A percentile compares a stretch with the other conserved stretches of the same genome.
Conservation (phyloP, 2,113 vertebrate genomes). For the Atractosteus spatula region DNA sequence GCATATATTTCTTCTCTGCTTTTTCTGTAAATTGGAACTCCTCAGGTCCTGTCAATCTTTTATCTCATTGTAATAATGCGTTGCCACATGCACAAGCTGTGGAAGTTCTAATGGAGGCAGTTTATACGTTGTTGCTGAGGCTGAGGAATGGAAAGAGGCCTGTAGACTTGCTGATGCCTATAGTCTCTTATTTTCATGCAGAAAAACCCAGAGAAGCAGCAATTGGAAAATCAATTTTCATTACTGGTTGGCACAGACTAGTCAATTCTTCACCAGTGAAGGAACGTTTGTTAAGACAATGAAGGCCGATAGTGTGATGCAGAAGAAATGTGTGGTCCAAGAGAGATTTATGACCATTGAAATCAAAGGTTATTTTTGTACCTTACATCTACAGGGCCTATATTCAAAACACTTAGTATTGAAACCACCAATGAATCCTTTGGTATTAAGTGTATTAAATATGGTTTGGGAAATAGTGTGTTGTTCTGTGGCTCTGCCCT, state of each 20-base stretch:
- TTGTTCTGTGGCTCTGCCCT: no score
- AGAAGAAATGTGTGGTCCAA: not conserved
- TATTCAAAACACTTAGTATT: no score
- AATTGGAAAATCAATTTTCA: slow-evolving; percentile 10
- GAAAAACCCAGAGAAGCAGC: not conserved
- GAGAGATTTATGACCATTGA: not conserved
- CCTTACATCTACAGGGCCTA: no score
- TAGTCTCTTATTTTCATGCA: slow-evolving; percentile 4
- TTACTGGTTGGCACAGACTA: slow-evolving; percentile 7
- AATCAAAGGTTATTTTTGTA: no score
- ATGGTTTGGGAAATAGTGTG: no score
- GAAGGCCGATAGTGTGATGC: not conserved
- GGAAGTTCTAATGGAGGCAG: slow-evolving; percentile 4
- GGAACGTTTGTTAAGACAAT: not conserved
- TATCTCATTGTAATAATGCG: slow-evolving; percentile 18
- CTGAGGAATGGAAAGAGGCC: not conserved
- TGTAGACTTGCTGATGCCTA: slow-evolving; percentile 1
- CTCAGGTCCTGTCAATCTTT: slow-evolving; percentile 14
- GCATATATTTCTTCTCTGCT: not conserved
- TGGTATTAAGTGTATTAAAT: no score
- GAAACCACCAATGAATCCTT: no score
- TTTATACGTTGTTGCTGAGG: slow-evolving; percentile 5
- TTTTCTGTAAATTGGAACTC: slow-evolving; percentile 8
- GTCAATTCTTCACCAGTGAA: not conserved
- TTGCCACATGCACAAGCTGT: slow-evolving; percentile 12